A percentile compares a stretch with the other conserved stretches of the same genome.
Evolutionary conservation across 2,113 vertebrate genomes (phyloP).

Genomic region (Cheilinus undulatus): DNA sequence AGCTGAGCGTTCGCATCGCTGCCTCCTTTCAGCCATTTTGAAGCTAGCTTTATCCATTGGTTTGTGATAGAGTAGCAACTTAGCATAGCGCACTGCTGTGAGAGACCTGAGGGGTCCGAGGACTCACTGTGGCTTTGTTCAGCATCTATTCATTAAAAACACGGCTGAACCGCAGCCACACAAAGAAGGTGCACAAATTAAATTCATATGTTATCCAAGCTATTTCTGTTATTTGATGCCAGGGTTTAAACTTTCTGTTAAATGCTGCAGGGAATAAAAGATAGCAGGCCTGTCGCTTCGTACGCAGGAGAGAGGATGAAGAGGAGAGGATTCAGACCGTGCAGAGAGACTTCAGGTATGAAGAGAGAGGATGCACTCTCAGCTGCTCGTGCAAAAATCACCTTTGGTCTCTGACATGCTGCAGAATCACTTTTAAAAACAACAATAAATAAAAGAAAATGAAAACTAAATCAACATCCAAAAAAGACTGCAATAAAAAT

Average conservation of each 20-base stretch:
- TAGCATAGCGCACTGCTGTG: constrained; percentile 65
- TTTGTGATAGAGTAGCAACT: constrained; percentile 63
- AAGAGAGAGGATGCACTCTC: too few species aligned
- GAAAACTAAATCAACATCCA: too few species aligned
- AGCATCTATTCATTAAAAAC: constrained; percentile 37
- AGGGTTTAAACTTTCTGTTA: constrained; percentile 1
- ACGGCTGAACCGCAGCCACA: constrained; percentile 11
- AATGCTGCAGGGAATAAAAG: neutral
- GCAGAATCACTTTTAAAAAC: too few species aligned
- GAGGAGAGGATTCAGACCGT: too few species aligned
- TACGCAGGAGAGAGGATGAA: too few species aligned
- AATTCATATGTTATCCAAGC: constrained; percentile 24
- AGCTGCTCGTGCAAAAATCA: too few species aligned
- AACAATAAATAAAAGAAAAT: too few species aligned
- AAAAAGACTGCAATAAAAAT: too few species aligned
- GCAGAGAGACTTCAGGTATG: too few species aligned
- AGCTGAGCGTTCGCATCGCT: constrained; percentile 73
- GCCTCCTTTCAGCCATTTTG: constrained; percentile 78
- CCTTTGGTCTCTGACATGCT: too few species aligned
- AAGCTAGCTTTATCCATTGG: constrained; percentile 75
- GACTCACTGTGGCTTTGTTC: constrained; percentile 73
- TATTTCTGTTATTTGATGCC: neutral
- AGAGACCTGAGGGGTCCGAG: constrained; percentile 53
- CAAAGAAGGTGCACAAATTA: constrained; percentile 11
- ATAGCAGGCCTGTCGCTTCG: too few species aligned